Conservation (phyloP, 2,113 vertebrate species). For the Paralichthys olivaceus region DNA sequence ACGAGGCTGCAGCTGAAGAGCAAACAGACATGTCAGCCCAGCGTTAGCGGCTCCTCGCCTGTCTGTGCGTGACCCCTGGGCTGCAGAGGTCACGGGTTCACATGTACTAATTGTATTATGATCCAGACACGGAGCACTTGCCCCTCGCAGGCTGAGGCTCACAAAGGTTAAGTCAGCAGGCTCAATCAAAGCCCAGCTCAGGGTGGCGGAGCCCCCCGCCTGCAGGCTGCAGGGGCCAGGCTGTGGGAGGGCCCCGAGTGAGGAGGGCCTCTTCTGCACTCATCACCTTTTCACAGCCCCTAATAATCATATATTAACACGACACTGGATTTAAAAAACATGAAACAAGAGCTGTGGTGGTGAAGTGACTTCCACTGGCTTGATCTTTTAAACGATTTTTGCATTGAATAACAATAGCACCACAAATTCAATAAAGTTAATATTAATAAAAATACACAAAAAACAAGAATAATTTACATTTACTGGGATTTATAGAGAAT, state of each 20-base stretch:
- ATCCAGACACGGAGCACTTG: conserved; percentile 90
- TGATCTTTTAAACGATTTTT: background rate
- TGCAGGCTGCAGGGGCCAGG: conserved; percentile 29
- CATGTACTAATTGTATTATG: conserved; percentile 92
- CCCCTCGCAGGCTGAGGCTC: conserved; percentile 87
- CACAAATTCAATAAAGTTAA: background rate
- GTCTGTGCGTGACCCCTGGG: conserved; percentile 39
- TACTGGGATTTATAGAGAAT: background rate
- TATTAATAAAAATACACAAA: background rate
- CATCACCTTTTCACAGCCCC: conserved; percentile 63
- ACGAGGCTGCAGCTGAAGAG: conserved; percentile 39
- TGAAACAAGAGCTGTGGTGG: background rate
- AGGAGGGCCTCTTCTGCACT: conserved; percentile 66
- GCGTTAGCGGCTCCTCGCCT: conserved; percentile 18
- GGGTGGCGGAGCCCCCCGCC: conserved; percentile 76
- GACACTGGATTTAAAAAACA: background rate
- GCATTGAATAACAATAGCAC: background rate
- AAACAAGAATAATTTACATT: background rate
- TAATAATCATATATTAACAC: conserved; percentile 16
- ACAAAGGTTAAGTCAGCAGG: conserved; percentile 93
- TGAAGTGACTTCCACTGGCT: background rate
- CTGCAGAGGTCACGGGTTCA: conserved; percentile 84
- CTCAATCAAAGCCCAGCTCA: conserved; percentile 84
- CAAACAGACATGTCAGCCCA: conserved; percentile 21
- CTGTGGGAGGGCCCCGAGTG: conserved; percentile 33